A percentile compares a stretch with the other conserved stretches of the same genome.
Conservation (phyloP, 1,140 invertebrate genomes). For the Drosophila kohkoa region DNA sequence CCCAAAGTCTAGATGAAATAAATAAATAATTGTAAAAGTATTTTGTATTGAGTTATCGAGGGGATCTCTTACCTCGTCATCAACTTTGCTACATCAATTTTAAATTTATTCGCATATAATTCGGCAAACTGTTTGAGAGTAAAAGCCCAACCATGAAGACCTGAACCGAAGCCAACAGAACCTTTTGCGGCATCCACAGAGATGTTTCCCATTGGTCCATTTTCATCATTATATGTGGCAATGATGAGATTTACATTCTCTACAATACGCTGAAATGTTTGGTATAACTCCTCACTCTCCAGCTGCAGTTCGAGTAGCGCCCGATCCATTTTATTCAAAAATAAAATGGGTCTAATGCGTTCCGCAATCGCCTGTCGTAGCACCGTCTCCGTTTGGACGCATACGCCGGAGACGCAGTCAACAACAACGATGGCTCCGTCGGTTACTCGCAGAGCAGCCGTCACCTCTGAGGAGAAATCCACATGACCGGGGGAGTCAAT, state of each 20-base stretch:
- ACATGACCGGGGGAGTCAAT: constrained; percentile 99
- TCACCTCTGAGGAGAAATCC: constrained; percentile 99
- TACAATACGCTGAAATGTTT: constrained; percentile 99
- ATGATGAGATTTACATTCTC: constrained; percentile 99
- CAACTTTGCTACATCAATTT: constrained; percentile 97
- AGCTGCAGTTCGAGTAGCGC: constrained; percentile 97
- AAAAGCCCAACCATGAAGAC: constrained; percentile 99
- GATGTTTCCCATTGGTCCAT: constrained; percentile 99
- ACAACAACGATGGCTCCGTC: constrained; percentile 99
- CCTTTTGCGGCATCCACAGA: constrained; percentile 98
- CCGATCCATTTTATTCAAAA: constrained; percentile 99
- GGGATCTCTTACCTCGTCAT: constrained; percentile 91
- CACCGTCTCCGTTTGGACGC: constrained; percentile 99
- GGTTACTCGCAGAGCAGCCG: constrained; percentile 98
- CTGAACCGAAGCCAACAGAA: constrained; percentile 99
- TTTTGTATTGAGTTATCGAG: neutral
- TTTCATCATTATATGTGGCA: constrained; percentile 97
- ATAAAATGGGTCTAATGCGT: constrained; percentile 98
- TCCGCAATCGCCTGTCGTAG: constrained; percentile 99
- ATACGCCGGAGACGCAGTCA: constrained; percentile 99
- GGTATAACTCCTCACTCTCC: constrained; percentile 97
- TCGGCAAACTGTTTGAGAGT: constrained; percentile 99
- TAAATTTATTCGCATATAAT: constrained; percentile 99
- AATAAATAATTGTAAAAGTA: neutral
- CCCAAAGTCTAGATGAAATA: constrained; percentile 89